A percentile compares a stretch with the other conserved stretches of the same genome.
Evolutionary conservation across 2,888 invertebrate genomes (phyloP).

Genomic region (Andrena bucephala): DNA sequence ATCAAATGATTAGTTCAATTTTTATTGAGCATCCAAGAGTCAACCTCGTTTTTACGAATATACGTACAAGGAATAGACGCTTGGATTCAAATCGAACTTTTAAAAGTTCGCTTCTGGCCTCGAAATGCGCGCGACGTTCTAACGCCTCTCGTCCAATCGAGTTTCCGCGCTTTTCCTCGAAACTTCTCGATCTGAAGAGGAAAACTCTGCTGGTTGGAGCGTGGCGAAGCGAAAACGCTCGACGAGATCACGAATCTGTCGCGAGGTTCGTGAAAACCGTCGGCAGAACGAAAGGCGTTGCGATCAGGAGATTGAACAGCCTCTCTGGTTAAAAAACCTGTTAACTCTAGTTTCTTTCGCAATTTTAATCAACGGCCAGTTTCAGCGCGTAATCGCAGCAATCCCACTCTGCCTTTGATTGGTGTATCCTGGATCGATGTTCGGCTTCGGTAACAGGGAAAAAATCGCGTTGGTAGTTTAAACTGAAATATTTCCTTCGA

Average conservation of each 20-base stretch:
- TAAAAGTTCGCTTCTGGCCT: background rate
- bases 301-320: conserved; percentile 57
- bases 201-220: background rate
- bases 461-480: conserved; percentile 23
- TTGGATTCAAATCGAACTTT: too few species aligned
- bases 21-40: too few species aligned
- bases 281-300: conserved; percentile 22
- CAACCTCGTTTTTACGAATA: too few species aligned
- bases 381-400: conserved; percentile 58
- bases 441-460: background rate
- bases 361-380: conserved; percentile 71
- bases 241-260: conserved; percentile 20
- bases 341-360: conserved; percentile 65
- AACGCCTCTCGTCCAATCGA: background rate
- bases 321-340: conserved; percentile 45
- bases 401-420: conserved; percentile 58
- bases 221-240: conserved; percentile 34
- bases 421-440: conserved; percentile 13
- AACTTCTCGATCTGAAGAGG: conserved; percentile 8
- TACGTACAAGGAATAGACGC: too few species aligned
- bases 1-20: too few species aligned
- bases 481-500: conserved; percentile 35
- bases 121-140: background rate
- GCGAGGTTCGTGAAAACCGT: background rate
- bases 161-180: conserved; percentile 5